Percentiles rank a stretch among this genome's conserved stretches.
Conservation (phyloP, 2,888 invertebrate genomes). For the Trichopria drosophilae region DNA sequence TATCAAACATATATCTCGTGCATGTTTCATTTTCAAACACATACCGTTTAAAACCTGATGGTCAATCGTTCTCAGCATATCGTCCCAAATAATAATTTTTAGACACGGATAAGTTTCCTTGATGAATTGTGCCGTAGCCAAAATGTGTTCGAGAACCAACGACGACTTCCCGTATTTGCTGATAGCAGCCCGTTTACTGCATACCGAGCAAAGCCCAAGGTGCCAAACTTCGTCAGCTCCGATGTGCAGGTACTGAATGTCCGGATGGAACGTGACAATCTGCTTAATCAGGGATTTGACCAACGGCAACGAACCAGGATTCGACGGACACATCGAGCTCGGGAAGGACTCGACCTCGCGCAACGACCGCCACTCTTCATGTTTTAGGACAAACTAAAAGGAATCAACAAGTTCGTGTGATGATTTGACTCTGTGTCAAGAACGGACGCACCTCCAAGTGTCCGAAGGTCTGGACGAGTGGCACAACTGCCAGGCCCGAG, state of each 20-base stretch:
- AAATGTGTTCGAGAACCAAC: constrained; percentile 71
- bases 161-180: constrained; percentile 62
- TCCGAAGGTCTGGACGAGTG: constrained; percentile 84
- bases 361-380: constrained; percentile 67
- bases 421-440: not conserved
- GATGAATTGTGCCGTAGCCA: constrained; percentile 64
- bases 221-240: constrained; percentile 87
- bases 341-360: constrained; percentile 70
- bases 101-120: constrained; percentile 67
- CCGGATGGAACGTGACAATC: constrained; percentile 68
- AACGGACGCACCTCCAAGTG: constrained; percentile 69
- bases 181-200: constrained; percentile 59
- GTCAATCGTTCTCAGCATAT: constrained; percentile 74
- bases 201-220: constrained; percentile 65
- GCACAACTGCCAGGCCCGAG: constrained; percentile 71
- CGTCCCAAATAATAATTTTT: constrained; percentile 82
- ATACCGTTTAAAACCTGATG: constrained; percentile 64
- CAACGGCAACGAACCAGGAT: constrained; percentile 65
- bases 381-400: constrained; percentile 72
- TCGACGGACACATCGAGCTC: constrained; percentile 75
- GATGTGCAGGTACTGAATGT: constrained; percentile 72
- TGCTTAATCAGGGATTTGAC: constrained; percentile 74
- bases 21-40: constrained; percentile 14
- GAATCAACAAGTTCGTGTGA: not conserved
- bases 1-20: constrained; percentile 18